phyloP scores from a whole-genome alignment of 2,888 invertebrate species.

The Agriopis marginaria region DNA sequence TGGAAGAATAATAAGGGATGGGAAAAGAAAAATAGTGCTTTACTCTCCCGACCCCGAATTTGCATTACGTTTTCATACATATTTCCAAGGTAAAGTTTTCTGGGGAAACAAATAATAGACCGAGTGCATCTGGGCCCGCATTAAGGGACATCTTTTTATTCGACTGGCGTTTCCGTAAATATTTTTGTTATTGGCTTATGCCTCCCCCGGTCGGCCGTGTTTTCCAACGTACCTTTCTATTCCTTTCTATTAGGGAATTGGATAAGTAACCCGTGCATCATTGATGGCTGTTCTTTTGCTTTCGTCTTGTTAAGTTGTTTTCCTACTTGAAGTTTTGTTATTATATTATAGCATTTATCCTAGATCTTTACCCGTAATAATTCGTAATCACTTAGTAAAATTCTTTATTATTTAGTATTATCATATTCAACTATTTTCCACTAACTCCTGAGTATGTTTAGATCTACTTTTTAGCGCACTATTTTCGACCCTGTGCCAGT shows the following conservation, averaged over 20 bases:
- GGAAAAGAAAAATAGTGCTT: conserved; percentile 62
- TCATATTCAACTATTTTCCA: too few relatives aligned
- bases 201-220: conserved; percentile 57
- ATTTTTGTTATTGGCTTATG: conserved; percentile 82
- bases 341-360: neutral
- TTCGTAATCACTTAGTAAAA: neutral
- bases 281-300: conserved; percentile 57
- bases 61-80: conserved; percentile 79
- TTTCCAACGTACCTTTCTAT: conserved; percentile 62
- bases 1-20: conserved; percentile 61
- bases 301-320: conserved; percentile 49
- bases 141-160: conserved; percentile 85
- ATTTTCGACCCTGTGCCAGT: too few relatives aligned
- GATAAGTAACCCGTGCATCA: conserved; percentile 69
- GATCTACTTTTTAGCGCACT: too few relatives aligned
- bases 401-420: too few relatives aligned
- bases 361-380: neutral
- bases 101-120: conserved; percentile 81
- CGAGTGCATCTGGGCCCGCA: conserved; percentile 78
- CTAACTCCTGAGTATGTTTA: too few relatives aligned
- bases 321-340: conserved; percentile 21
- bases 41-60: conserved; percentile 67
- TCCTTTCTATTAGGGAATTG: conserved; percentile 66
- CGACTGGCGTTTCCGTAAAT: conserved; percentile 80
- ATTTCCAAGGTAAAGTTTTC: conserved; percentile 69